These are phyloP conservation scores for Labeo rohita DNA, from an alignment of 2,113 vertebrate genomes.

Conservation along the genomic window DNA sequence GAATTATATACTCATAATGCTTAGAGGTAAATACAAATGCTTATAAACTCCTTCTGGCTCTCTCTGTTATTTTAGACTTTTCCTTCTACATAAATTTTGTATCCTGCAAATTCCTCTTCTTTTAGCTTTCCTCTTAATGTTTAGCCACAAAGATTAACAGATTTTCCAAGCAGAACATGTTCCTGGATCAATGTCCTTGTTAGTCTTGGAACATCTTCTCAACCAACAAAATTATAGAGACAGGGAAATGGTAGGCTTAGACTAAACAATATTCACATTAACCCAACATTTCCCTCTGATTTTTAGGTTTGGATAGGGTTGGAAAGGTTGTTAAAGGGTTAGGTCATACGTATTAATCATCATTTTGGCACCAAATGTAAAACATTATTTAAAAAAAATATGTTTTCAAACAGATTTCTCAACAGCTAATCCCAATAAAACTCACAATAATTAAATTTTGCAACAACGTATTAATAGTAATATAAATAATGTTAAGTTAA, in stretches of 20 bases:
- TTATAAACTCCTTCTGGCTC: neutral
- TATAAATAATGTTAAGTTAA: no score
- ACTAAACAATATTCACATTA: neutral
- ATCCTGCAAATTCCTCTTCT: neutral
- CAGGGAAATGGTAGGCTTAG: neutral
- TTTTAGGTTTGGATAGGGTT: neutral
- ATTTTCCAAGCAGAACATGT: neutral
- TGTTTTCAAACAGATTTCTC: no score
- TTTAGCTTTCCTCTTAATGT: neutral
- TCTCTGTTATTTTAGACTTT: neutral
- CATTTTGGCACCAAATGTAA: no score
- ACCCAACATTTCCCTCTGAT: neutral
- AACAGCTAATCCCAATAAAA: no score
- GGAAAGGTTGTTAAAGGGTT: neutral
- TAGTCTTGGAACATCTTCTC: neutral
- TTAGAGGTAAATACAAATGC: constrained; percentile 1
- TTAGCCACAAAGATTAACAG: neutral
- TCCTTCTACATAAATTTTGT: neutral
- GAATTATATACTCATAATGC: neutral
- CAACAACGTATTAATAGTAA: no score
- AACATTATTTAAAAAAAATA: no score
- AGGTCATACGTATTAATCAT: neutral
- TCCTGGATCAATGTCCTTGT: neutral
- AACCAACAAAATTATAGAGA: neutral
- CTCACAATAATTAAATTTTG: no score